Conservation (phyloP, 2,113 vertebrate genomes). For the Pluvianellus socialis region DNA sequence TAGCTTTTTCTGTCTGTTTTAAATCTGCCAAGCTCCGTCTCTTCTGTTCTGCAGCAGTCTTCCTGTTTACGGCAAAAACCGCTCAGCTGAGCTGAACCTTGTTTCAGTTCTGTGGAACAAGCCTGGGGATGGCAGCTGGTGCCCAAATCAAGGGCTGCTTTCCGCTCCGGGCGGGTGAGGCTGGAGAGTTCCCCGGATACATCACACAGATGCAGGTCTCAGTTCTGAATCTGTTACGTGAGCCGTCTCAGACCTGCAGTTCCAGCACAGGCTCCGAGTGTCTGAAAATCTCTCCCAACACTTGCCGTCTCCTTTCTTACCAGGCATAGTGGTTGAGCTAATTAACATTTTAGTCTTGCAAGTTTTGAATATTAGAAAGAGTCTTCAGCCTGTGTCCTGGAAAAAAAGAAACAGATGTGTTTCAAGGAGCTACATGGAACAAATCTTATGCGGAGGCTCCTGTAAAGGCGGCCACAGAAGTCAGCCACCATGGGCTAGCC, state of each 20-base stretch:
- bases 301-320: neutral
- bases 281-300: neutral
- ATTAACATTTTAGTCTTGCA: neutral
- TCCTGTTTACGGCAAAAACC: neutral
- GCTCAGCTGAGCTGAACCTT: neutral
- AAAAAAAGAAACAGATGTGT: neutral
- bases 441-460: neutral
- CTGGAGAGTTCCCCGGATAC: neutral
- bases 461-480: neutral
- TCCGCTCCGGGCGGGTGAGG: neutral
- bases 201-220: neutral
- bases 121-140: neutral
- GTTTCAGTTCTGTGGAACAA: neutral
- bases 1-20: neutral
- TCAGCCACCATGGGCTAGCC: accelerated
- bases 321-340: neutral
- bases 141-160: neutral
- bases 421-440: neutral
- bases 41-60: neutral
- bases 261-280: neutral
- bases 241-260: neutral
- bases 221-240: neutral
- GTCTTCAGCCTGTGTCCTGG: neutral
- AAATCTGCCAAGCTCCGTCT: neutral
- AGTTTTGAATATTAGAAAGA: neutral